Evolutionary conservation across 2,797 vertebrate genomes (phyloP).

Genomic region (Centroberyx gerrardi): DNA sequence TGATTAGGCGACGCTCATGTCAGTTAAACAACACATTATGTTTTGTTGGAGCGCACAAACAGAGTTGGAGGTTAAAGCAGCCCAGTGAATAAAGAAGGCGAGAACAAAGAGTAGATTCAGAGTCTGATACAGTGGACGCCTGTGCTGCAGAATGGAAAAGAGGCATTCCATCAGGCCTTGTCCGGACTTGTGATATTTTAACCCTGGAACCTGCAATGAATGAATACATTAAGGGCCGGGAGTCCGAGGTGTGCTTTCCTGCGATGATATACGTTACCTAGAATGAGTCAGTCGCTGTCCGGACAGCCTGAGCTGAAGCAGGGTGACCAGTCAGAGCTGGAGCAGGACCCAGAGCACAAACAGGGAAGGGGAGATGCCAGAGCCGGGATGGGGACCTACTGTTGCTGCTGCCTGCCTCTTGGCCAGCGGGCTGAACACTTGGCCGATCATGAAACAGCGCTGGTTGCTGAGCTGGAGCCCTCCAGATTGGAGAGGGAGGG

Average conservation of each 20-base stretch:
- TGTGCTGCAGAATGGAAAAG: constrained; percentile 72
- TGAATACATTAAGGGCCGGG: constrained; percentile 70
- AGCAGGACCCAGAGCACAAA: constrained; percentile 61
- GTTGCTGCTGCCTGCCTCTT: constrained; percentile 74
- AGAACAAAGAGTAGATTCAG: constrained; percentile 83
- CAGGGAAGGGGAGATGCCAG: constrained; percentile 63
- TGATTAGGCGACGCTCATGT: constrained; percentile 49
- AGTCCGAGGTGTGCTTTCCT: constrained; percentile 64
- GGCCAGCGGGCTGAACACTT: constrained; percentile 53
- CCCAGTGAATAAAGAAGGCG: constrained; percentile 63
- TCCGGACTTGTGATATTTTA: constrained; percentile 82
- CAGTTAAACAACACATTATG: constrained; percentile 73
- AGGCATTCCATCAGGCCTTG: constrained; percentile 80
- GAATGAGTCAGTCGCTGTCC: constrained; percentile 70
- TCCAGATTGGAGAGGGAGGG: constrained; percentile 68
- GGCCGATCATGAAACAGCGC: constrained; percentile 46
- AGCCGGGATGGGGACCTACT: constrained; percentile 77
- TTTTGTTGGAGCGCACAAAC: constrained; percentile 61
- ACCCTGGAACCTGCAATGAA: constrained; percentile 64
- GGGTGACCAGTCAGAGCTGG: constrained; percentile 67
- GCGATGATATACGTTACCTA: constrained; percentile 59
- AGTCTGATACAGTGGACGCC: constrained; percentile 76
- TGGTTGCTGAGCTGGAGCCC: constrained; percentile 48
- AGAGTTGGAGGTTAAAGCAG: constrained; percentile 61
- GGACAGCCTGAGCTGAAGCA: constrained; percentile 45